These are phyloP conservation scores for Gadus chalcogrammus DNA, from an alignment of 2,113 vertebrate species.

Conservation along the genomic window DNA sequence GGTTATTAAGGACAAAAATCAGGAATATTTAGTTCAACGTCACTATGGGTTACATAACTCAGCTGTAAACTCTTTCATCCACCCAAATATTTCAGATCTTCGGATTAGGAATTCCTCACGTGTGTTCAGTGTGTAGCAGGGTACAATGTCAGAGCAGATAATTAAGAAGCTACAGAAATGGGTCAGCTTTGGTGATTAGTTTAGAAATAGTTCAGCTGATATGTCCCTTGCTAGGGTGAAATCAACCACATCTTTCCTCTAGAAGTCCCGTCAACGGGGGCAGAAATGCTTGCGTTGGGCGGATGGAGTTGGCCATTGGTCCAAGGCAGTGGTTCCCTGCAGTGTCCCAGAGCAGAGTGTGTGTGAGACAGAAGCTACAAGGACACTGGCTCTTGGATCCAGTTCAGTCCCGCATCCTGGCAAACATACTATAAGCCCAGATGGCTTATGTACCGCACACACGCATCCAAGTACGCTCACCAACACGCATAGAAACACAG, in stretches of 20 bases:
- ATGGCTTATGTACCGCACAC: conserved; percentile 55
- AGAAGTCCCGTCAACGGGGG: conserved; percentile 18
- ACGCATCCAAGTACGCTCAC: conserved; percentile 1
- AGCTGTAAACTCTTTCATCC: too few species aligned
- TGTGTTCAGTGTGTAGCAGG: too few species aligned
- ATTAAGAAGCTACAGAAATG: too few species aligned
- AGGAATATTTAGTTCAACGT: too few species aligned
- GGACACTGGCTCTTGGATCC: conserved; percentile 50
- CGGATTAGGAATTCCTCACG: too few species aligned
- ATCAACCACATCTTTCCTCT: conserved; percentile 12
- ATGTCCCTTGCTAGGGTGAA: too few species aligned
- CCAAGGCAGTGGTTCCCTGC: conserved; percentile 42
- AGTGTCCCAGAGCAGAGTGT: conserved; percentile 20
- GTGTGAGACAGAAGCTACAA: conserved; percentile 45
- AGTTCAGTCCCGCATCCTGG: conserved; percentile 47
- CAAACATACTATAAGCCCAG: conserved; percentile 55
- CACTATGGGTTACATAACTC: too few species aligned
- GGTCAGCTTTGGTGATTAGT: too few species aligned
- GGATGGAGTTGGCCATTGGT: conserved; percentile 17
- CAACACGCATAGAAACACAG: conserved; percentile 19
- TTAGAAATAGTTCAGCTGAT: too few species aligned
- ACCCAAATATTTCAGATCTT: too few species aligned
- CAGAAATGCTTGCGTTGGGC: conserved; percentile 20
- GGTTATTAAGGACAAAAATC: too few species aligned
- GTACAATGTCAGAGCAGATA: too few species aligned